Evolutionary conservation across 1,140 invertebrate genomes (phyloP), one percentile per base, ranked within the genome.

Genomic region (Saccostrea glomerata): DNA sequence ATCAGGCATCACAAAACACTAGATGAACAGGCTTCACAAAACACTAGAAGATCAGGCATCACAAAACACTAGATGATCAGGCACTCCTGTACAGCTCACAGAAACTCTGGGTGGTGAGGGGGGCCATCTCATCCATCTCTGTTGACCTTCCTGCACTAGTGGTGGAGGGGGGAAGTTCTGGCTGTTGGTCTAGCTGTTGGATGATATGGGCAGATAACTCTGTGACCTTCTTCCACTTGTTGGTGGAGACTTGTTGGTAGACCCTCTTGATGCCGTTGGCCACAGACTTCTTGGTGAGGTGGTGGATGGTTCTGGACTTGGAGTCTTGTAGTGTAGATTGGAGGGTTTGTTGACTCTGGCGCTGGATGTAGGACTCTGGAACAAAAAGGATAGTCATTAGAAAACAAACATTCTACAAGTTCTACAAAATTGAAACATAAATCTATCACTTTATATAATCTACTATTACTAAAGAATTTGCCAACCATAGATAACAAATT

Each of bases 201-300:
- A 77, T 47, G 63, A 86, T 47, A 73, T 23, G 36, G 66, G 66
- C 85, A 77, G 85, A 86, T 30, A 86, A 77, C 66, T 86, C 47
- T 23, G 40, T 54, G 36, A 86, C 47, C 13, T 40, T 54, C 36
- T 86, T 54, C 66, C 63, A 86, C 23, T 86, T 86, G n/a, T 73
- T 40, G 23, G 17, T n/a, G 15, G 63, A 73, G 36, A 73, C 9
- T 25, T 73, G 70, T 15, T 86, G 66, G 25, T 77, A 86, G 0
- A 77, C 85, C 47, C 54, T 86, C 40, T 77, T 73, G n/a, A 86
- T 77, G 11, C 85, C 85, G 30, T 54, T 54, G 63, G 85, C 85
- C n/a, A 86, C 23, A 30, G 85, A 86, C 55, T 86, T 86, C 66
- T 55, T 77, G 66, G 85, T 86, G 17, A 86, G 63, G 6, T 73